Evolutionary conservation across 1,140 invertebrate genomes (phyloP).

Genomic region (Popillia japonica): DNA sequence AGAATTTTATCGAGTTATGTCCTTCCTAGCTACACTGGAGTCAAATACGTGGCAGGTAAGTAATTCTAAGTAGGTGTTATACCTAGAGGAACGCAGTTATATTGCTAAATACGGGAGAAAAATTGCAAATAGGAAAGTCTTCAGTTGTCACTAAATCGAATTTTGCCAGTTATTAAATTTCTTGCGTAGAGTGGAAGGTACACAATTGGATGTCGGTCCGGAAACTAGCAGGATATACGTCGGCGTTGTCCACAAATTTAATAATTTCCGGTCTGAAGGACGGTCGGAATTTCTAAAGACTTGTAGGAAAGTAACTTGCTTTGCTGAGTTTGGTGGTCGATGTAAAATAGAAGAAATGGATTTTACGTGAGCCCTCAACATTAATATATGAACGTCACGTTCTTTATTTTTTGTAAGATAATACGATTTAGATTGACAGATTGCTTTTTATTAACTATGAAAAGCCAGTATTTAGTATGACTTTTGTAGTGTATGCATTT

Average conservation of each 20-base stretch:
- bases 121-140: not conserved
- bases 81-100: too few species aligned
- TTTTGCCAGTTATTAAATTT: conserved; percentile 22
- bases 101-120: not conserved
- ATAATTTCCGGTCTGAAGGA: conserved; percentile 37
- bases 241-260: conserved; percentile 40
- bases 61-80: conserved; percentile 27
- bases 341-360: too few species aligned
- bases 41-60: conserved; percentile 64
- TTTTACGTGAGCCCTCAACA: too few species aligned
- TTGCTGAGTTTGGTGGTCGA: not conserved
- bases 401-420: too few species aligned
- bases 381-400: too few species aligned
- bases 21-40: conserved; percentile 62
- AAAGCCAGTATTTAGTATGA: too few species aligned
- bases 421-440: not conserved
- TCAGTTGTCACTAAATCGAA: conserved; percentile 2
- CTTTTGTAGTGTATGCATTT: too few species aligned
- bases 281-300: conserved; percentile 36
- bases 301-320: conserved; percentile 17
- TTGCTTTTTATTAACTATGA: not conserved
- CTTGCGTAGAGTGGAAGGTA: conserved; percentile 14
- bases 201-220: conserved; percentile 37
- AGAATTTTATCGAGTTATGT: conserved; percentile 53
- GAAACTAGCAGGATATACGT: conserved; percentile 44